phyloP scores from a whole-genome alignment of 2,113 vertebrate species.

The Chloropsis cyanopogon region DNA sequence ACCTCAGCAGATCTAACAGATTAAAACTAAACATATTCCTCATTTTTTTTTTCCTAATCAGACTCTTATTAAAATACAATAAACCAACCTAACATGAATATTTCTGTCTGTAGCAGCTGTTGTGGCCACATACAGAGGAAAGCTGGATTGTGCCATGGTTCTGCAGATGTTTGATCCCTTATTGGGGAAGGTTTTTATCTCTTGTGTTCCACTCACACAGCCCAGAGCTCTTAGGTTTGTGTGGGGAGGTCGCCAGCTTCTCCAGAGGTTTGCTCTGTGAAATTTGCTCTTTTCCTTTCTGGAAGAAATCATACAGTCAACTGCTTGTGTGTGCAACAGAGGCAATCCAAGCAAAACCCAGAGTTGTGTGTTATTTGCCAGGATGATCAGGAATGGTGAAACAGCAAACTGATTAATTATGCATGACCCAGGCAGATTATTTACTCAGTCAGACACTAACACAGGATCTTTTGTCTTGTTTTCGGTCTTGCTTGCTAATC shows the following conservation, averaged over 20 bases:
- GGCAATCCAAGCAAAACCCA: not conserved
- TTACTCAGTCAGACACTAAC: slow-evolving; percentile 52
- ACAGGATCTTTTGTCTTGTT: slow-evolving; percentile 41
- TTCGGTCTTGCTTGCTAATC: slow-evolving; percentile 32
- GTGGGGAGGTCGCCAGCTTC: not conserved
- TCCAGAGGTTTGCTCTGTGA: not conserved
- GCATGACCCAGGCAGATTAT: slow-evolving; percentile 51
- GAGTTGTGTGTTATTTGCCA: not conserved
- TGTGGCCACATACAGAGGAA: not conserved
- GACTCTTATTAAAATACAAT: not conserved
- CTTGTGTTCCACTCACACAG: not conserved
- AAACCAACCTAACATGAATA: not conserved
- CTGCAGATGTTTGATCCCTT: not conserved
- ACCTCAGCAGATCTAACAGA: not conserved
- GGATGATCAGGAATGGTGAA: slow-evolving; percentile 7
- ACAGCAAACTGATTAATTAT: slow-evolving; percentile 64
- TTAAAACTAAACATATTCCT: not conserved
- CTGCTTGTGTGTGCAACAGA: not conserved
- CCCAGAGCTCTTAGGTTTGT: not conserved
- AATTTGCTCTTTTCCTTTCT: not conserved
- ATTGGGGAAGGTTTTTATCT: not conserved
- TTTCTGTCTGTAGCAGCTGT: not conserved
- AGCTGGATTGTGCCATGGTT: fast-evolving
- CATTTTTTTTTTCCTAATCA: not conserved
- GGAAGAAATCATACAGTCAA: not conserved